phyloP scores from a whole-genome alignment of 2,888 invertebrate species.

The Agrotis puta region DNA sequence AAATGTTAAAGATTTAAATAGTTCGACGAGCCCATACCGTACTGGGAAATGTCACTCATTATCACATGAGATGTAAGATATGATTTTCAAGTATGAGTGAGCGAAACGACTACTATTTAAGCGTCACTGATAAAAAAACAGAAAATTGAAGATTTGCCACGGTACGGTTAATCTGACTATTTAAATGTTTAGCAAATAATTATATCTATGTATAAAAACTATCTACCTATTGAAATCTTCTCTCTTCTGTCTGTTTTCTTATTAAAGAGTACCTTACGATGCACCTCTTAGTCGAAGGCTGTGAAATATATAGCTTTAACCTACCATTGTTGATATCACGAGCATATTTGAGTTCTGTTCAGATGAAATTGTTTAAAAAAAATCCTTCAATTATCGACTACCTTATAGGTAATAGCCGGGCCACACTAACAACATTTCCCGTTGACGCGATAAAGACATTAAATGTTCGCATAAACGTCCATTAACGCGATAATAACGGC shows the following conservation, averaged over 20 bases:
- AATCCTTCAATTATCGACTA: too few species aligned
- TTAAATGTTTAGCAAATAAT: background rate
- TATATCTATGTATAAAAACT: background rate
- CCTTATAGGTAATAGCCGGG: too few species aligned
- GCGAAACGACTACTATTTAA: background rate
- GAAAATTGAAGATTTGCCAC: too few species aligned
- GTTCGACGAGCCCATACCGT: background rate
- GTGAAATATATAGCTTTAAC: constrained; percentile 90
- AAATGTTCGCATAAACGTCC: too few species aligned
- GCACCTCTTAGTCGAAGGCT: constrained; percentile 88
- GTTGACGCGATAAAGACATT: too few species aligned
- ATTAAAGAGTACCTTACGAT: constrained; percentile 67
- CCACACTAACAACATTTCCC: too few species aligned
- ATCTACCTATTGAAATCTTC: constrained; percentile 36
- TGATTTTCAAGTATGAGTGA: background rate
- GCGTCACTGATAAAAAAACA: background rate
- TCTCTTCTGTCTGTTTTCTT: constrained; percentile 50
- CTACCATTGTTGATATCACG: constrained; percentile 83
- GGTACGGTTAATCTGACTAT: background rate
- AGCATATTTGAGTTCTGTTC: constrained; percentile 42
- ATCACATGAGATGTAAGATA: background rate
- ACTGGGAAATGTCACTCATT: too few species aligned
- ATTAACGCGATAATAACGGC: too few species aligned
- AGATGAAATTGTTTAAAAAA: constrained; percentile 39
- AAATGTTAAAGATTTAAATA: constrained; percentile 4